Evolutionary conservation across 2,888 invertebrate species (phyloP).

Genomic region (Scaeva pyrastri): DNA sequence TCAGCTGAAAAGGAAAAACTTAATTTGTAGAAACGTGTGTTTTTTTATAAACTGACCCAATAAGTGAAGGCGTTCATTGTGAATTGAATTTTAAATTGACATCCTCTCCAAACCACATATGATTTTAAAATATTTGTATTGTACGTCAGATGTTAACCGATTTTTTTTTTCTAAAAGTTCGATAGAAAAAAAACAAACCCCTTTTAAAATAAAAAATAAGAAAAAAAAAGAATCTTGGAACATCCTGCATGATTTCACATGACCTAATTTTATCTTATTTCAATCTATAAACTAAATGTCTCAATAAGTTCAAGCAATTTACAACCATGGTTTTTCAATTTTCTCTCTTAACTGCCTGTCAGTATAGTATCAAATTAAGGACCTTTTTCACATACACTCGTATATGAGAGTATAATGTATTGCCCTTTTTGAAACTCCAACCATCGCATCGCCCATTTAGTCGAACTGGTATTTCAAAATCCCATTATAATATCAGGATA

Average conservation of each 20-base stretch:
- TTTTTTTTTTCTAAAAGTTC: background rate
- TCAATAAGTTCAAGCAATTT: conserved; percentile 32
- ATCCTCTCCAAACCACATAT: no score
- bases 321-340: conserved; percentile 28
- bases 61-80: no score
- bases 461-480: conserved; percentile 16
- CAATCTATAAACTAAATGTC: conserved; percentile 25
- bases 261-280: conserved; percentile 4
- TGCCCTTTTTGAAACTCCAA: conserved; percentile 16
- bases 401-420: conserved; percentile 11
- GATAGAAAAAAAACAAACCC: background rate
- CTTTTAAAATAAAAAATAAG: background rate
- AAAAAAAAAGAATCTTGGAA: no score
- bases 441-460: background rate
- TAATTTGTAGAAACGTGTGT: no score
- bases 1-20: no score
- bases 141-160: background rate
- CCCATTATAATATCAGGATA: conserved; percentile 16
- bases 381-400: conserved; percentile 14
- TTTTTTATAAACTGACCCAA: no score
- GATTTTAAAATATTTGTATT: no score
- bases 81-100: no score
- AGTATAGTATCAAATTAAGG: conserved; percentile 41
- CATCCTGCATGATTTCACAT: background rate
- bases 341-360: conserved; percentile 24